Conservation (phyloP, 2,888 invertebrate species). For the Scrobipalpa costella region DNA sequence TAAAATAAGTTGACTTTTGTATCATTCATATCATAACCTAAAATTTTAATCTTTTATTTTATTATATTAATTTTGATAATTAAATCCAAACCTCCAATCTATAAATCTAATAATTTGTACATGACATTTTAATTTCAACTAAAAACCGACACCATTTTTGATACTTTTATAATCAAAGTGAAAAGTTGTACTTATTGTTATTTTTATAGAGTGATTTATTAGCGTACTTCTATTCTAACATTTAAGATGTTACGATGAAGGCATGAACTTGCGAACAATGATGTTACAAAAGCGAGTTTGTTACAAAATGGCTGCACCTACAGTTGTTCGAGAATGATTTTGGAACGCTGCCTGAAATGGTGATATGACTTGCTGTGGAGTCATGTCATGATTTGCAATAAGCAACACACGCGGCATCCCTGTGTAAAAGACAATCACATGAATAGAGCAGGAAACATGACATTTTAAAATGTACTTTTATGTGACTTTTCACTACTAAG, state of each 20-base stretch:
- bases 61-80: no score
- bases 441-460: neutral
- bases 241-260: neutral
- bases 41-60: no score
- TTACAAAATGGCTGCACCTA: neutral
- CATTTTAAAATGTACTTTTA: neutral
- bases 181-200: neutral
- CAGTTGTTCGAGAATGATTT: conserved; percentile 2
- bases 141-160: neutral
- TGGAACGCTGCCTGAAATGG: conserved; percentile 22
- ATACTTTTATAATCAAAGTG: neutral
- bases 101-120: no score
- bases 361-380: conserved; percentile 43
- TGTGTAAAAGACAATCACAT: conserved; percentile 20
- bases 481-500: neutral
- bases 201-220: no score
- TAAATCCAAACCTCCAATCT: no score
- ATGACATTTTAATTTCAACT: neutral
- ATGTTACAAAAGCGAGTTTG: neutral
- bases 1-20: no score
- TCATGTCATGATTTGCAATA: conserved; percentile 26
- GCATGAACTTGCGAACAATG: conserved; percentile 1
- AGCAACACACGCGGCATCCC: conserved; percentile 15
- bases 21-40: no score
- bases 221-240: neutral